Evolutionary conservation across 2,113 vertebrate genomes (phyloP).

Genomic region (Rhinolophus sinicus): DNA sequence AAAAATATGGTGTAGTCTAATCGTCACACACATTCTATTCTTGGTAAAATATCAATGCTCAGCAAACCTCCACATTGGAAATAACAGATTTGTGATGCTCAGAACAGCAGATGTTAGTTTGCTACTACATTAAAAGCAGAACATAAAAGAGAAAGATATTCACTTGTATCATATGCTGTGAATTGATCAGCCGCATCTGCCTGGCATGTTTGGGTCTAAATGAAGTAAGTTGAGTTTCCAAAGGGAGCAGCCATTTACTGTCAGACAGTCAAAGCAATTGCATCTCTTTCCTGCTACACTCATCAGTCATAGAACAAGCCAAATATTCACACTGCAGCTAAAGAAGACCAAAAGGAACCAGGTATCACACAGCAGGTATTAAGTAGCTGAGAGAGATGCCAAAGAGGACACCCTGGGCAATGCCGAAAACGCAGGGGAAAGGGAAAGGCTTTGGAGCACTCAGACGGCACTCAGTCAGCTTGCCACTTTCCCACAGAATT

Average conservation of each 20-base stretch:
- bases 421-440: neutral
- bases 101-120: constrained; percentile 71
- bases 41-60: constrained; percentile 57
- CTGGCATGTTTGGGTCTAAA: constrained; percentile 52
- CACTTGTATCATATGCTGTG: constrained; percentile 13
- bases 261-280: neutral
- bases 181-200: constrained; percentile 55
- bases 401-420: neutral
- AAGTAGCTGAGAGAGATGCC: neutral
- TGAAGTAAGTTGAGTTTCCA: constrained; percentile 52
- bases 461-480: neutral
- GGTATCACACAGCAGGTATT: neutral
- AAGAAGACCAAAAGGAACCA: neutral
- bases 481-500: constrained; percentile 35
- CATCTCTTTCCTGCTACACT: constrained; percentile 17
- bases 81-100: constrained; percentile 69
- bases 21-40: constrained; percentile 51
- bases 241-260: constrained; percentile 38
- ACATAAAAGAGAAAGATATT: constrained; percentile 71
- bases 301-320: constrained; percentile 53
- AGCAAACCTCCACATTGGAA: constrained; percentile 75
- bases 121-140: constrained; percentile 69
- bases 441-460: neutral
- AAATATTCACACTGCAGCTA: constrained; percentile 2
- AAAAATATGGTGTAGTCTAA: constrained; percentile 52